Evolutionary conservation across 23 tunicate species (phyloP).

Genomic region (Pegea sp.): DNA sequence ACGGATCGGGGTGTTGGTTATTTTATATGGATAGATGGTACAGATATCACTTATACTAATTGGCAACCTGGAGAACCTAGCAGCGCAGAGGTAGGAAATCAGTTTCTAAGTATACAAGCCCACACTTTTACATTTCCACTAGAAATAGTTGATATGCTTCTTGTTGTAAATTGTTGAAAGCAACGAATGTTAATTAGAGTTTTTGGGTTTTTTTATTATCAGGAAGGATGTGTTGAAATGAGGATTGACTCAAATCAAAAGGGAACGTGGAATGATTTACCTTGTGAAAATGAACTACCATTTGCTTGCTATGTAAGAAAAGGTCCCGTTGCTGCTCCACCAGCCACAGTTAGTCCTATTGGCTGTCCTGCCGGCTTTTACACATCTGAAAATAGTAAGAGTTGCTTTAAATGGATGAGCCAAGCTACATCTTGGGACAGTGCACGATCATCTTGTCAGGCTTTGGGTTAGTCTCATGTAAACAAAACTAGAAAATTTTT

Average conservation of each 20-base stretch:
- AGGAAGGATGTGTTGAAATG: conserved; percentile 73
- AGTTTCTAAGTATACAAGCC: too few species aligned
- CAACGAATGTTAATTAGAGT: too few species aligned
- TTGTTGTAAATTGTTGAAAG: too few species aligned
- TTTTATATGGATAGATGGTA: conserved; percentile 73
- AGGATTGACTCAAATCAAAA: conserved; percentile 1
- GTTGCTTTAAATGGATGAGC: conserved; percentile 29
- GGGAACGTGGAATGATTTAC: conserved; percentile 44
- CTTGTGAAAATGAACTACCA: conserved; percentile 7
- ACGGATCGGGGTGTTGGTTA: conserved; percentile 23
- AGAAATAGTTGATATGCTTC: too few species aligned
- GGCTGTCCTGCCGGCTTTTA: conserved; percentile 31
- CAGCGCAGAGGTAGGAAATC: conserved; percentile 19
- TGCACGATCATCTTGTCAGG: conserved; percentile 28
- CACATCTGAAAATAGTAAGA: conserved; percentile 18
- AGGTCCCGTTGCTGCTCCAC: conserved; percentile 13
- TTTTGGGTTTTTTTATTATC: neutral
- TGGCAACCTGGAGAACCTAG: conserved; percentile 73
- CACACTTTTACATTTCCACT: too few species aligned
- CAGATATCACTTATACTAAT: conserved; percentile 34
- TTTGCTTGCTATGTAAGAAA: conserved; percentile 36
- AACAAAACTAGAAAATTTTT: neutral
- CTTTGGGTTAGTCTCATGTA: conserved; percentile 20
- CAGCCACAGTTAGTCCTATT: conserved; percentile 18
- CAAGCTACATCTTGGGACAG: conserved; percentile 22